A percentile compares a stretch with the other conserved stretches of the same genome.
These are phyloP conservation scores for Holothuria glaberrima DNA, from an alignment of 35 echinoderm and acorn worm species.

Conservation along the genomic window DNA sequence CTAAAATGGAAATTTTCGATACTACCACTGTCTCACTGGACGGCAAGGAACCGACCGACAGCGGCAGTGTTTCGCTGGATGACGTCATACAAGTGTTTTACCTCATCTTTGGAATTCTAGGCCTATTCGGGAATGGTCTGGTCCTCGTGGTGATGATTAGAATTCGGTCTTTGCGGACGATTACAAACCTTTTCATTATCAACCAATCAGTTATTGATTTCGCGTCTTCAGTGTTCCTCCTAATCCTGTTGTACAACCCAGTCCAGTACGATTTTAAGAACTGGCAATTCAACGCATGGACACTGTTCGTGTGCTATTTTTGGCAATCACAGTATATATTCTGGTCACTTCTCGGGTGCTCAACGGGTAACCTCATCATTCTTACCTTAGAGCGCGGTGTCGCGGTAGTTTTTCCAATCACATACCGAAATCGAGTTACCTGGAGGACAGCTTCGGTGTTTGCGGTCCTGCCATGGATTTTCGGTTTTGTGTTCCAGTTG, in stretches of 20 bases:
- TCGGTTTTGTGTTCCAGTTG: constrained; percentile 1
- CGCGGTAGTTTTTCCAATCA: background rate
- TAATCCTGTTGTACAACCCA: background rate
- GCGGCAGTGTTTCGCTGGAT: background rate
- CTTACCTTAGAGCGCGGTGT: background rate
- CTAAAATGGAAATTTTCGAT: no score
- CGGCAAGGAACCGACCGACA: no score
- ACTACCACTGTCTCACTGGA: no score
- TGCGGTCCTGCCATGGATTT: background rate
- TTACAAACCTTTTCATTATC: constrained; percentile 6
- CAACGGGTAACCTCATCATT: background rate
- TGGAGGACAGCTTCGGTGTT: background rate
- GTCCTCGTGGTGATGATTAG: constrained; percentile 7
- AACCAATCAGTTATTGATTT: constrained; percentile 34
- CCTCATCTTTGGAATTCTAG: constrained; percentile 17
- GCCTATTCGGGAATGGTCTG: constrained; percentile 1
- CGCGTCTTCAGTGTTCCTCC: background rate
- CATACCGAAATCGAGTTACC: background rate
- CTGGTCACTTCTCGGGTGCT: background rate
- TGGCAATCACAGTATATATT: constrained; percentile 3
- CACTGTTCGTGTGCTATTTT: background rate
- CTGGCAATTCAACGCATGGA: background rate
- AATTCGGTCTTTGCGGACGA: background rate
- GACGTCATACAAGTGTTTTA: background rate
- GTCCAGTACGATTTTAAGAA: background rate